Evolutionary conservation across 2,113 vertebrate species (phyloP), one percentile per base, ranked within the genome.

Genomic region (Dendrocopos noguchii): DNA sequence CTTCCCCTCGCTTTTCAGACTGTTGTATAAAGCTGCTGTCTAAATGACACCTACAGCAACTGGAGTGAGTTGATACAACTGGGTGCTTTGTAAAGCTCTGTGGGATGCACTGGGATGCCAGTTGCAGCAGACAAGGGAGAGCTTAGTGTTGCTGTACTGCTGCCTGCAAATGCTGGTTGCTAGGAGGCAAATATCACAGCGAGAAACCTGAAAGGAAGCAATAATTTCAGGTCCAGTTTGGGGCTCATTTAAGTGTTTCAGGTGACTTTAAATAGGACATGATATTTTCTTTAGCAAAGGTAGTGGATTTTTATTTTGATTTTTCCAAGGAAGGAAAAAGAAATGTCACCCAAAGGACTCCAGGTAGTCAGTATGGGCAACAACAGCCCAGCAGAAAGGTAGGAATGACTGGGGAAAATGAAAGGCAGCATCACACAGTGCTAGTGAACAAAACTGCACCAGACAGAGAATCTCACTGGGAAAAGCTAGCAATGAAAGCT

Each of bases 131-230:
- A 82, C 70, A 91, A 2, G 74, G 2, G 20, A 88, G 74, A 74
- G 64, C 42, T 87, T 82, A 67, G 71, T 82, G 55, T 56, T 82
- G 71, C 75, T 63, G 13, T 56, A 21, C 27, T 55, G 2, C 18
- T 46, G 60, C 34, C 78, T 87, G 84, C 42, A 66, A 63, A 64
- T 10, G 18, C 55, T 88, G 63, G 91, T 95, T 95, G 80, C 91
- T 92, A 92, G 75, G 92, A 93, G 74, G 78, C 64, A 93, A 91
- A 91, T 63, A 70, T 60, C n/a, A 15, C 31, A 27, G 12, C 31
- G 52, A 91, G 87, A 76, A 89, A 92, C 13, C 60, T 89, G 87
- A 91, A 87, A 89, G 56, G 55, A 87, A 88, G 64, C 15, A 84
- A 80, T 34, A 63, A 56, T 92, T 91, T 91, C 84, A 80, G 80